Evolutionary conservation across 92 coral and sea anemone species (phyloP), one percentile per base, ranked within the genome.

Genomic region (Scolanthus callimorphus): DNA sequence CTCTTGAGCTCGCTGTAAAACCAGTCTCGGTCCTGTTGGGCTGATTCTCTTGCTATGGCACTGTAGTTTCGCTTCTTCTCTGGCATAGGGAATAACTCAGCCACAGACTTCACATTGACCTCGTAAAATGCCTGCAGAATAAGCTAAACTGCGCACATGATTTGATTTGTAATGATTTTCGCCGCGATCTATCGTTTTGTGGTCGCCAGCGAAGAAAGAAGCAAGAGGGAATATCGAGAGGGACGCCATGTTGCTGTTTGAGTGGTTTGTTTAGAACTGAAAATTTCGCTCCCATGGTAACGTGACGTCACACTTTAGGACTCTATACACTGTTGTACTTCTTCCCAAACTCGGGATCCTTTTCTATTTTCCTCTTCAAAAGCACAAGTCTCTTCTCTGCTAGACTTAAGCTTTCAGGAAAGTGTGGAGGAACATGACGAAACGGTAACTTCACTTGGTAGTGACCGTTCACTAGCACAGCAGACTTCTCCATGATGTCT

Each of bases 31-130:
- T 73, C 80, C 4, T 24, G 49, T 29, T 25, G 17, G 0, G 54
- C 23, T 20, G 66, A 65, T 20, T 39, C 27, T 27, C 73, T 43
- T 1, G 59, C 21, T 29, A 63, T 29, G 20, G 58, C 22, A 6
- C 12, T 11, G 37, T 73, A 73, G 29, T 27, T 25, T 49, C 49
- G n/a, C n/a, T n/a, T n/a, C n/a, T n/a, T n/a, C n/a, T n/a, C 63
- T 12, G 48, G 28, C 3, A 58, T 57, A 55, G 80, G 72, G 29
- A 61, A 73, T 52, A 73, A 27, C 20, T 73, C 72, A 8, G 21
- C 20, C 1, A 31, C 65, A 10, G 80, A 27, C 46, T 34, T 34
- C 43, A 6, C 9, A 6, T 34, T 34, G 9, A 34, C 15, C 9
- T 15, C 15, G 43, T 6, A 6, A 8, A 48, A 48, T 20, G 19